Percentiles rank a stretch among this genome's conserved stretches.
These are phyloP conservation scores for Dendroctonus ponderosae DNA, from an alignment of 1,140 invertebrate species.

Conservation along the genomic window DNA sequence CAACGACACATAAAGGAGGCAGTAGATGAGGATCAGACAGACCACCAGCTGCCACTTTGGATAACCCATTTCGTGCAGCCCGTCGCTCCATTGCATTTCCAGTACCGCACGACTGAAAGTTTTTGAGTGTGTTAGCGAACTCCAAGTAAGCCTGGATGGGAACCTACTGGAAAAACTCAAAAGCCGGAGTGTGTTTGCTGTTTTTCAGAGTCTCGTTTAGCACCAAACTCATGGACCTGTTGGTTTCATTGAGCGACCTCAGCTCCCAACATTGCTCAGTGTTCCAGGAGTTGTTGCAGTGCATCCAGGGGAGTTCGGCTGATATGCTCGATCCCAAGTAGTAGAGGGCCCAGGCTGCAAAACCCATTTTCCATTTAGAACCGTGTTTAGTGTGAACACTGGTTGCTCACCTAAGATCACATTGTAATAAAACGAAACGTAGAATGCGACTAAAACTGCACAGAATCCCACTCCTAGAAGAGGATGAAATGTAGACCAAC, in stretches of 20 bases:
- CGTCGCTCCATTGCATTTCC: constrained; percentile 57
- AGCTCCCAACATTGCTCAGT: constrained; percentile 51
- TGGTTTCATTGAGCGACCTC: background rate
- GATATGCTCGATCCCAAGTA: constrained; percentile 46
- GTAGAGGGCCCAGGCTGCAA: no score
- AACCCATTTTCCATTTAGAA: constrained; percentile 38
- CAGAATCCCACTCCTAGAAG: constrained; percentile 71
- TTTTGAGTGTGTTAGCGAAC: background rate
- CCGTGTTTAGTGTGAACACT: constrained; percentile 78
- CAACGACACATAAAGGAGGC: constrained; percentile 76
- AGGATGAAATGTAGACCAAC: background rate
- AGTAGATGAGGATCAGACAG: constrained; percentile 71
- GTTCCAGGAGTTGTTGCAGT: constrained; percentile 88
- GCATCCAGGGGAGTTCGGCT: constrained; percentile 78
- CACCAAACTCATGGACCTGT: background rate
- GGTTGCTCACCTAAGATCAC: constrained; percentile 92
- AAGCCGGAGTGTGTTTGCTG: constrained; percentile 64
- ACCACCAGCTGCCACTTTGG: constrained; percentile 72
- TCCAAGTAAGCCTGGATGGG: background rate
- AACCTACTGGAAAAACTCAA: constrained; percentile 84
- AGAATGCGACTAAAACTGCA: constrained; percentile 81
- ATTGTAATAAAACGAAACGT: constrained; percentile 90
- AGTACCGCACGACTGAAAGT: constrained; percentile 66
- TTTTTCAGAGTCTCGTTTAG: background rate
- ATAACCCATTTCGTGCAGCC: constrained; percentile 65